Percentiles rank a stretch among this genome's conserved stretches.
Evolutionary conservation across 2,888 invertebrate species (phyloP).

Genomic region (Aporophyla lueneburgensis): DNA sequence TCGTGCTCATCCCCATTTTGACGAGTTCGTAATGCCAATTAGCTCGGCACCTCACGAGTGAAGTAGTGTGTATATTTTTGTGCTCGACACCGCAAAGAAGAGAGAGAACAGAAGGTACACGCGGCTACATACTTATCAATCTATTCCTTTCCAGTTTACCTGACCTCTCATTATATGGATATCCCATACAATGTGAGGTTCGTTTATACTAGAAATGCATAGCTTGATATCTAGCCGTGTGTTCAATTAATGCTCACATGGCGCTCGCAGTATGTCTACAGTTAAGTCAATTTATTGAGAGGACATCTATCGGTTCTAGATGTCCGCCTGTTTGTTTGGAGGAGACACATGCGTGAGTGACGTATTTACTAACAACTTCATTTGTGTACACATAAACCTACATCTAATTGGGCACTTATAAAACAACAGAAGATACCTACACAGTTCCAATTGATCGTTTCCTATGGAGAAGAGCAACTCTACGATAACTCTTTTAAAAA

Average conservation of each 20-base stretch:
- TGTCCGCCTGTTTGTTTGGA: not conserved
- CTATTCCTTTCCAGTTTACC: too few relatives aligned
- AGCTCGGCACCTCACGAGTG: conserved; percentile 50
- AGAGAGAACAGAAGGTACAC: conserved; percentile 8
- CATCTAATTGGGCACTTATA: not conserved
- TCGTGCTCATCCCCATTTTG: conserved; percentile 38
- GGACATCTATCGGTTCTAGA: not conserved
- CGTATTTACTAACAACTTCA: not conserved
- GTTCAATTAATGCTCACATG: not conserved
- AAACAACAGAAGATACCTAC: not conserved
- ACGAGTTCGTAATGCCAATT: conserved; percentile 54
- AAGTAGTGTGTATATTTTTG: conserved; percentile 52
- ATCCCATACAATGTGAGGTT: too few relatives aligned
- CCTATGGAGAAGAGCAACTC: not conserved
- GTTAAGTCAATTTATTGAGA: not conserved
- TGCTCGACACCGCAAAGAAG: not conserved
- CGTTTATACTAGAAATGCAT: too few relatives aligned
- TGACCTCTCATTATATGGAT: too few relatives aligned
- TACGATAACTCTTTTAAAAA: not conserved
- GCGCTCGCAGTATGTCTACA: not conserved
- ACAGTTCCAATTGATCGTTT: not conserved
- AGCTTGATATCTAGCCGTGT: too few relatives aligned
- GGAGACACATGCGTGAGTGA: not conserved
- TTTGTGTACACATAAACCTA: not conserved
- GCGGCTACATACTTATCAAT: too few relatives aligned